Base-by-base conservation (phyloP, 2,888 invertebrate species). In the Bellardia bayeri region DNA sequence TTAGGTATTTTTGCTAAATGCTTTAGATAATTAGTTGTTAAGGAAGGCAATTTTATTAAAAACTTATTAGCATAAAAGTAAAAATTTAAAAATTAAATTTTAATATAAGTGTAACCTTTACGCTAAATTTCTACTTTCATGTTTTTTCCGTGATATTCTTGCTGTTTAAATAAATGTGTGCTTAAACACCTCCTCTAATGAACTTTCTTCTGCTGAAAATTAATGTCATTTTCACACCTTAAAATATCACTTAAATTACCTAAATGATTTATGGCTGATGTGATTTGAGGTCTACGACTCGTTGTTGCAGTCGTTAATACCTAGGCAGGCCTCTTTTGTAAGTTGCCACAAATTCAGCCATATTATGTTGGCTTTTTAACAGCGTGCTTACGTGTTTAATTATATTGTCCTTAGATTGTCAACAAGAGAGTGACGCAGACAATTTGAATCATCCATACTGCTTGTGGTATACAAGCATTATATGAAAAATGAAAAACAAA, bases 331-430 rank as follows among this genome's bases (percentile, higher is more conserved):
- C 37, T n/a, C 23, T 16, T 49, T 49, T 37, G 40, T 11, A 4
- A 40, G 40, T 51, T 51, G 16, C 13, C 69, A 80, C 37, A 56
- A 4, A 49, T 51, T 30, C 37, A 54, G 54, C 37, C 11, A 11
- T 49, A 54, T 80, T 63, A 63, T 30, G 61, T 71, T 49, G 51
- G 54, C 40, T 71, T 80, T 71, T 72, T 71, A 71, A 63, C 63
- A 51, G 37, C 51, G 7, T 40, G 49, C 30, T 63, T 33, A 71
- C 23, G 80, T 54, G n/a, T 61, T 80, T 80, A 71, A 71, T 71
- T 80, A 71, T 63, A 40, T 23, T 61, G 40, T 63, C 23, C 61
- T 40, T 40, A 69, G 23, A 42, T 51, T 80, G 63, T 51, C 63
- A 71, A 13, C n/a, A 51, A 2, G 42, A 63, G 7, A 51, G 63